Percentiles rank a stretch among this genome's conserved stretches.
These are phyloP conservation scores for Solea senegalensis DNA, from an alignment of 2,113 vertebrate genomes.

Conservation along the genomic window DNA sequence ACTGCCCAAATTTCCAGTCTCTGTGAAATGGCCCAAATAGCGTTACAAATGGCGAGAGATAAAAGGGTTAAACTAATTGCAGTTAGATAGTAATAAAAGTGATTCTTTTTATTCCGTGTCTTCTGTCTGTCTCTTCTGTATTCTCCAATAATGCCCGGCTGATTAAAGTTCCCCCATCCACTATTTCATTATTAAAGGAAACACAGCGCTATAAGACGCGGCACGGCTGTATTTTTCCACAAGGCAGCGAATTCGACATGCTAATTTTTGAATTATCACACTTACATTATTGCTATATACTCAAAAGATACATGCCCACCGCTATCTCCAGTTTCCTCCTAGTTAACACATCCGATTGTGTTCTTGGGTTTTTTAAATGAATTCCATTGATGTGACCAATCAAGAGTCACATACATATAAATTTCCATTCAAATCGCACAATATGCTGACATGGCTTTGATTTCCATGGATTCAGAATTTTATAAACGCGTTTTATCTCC, in stretches of 20 bases:
- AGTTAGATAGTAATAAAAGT: slow-evolving; percentile 82
- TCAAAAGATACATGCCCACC: slow-evolving; percentile 65
- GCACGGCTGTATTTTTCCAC: slow-evolving; percentile 67
- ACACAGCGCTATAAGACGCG: slow-evolving; percentile 63
- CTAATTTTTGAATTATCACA: slow-evolving; percentile 77
- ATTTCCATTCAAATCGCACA: slow-evolving; percentile 37
- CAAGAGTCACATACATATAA: slow-evolving; percentile 25
- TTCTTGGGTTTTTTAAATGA: slow-evolving; percentile 73
- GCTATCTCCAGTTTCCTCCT: slow-evolving; percentile 65
- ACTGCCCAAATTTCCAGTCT: slow-evolving; percentile 78
- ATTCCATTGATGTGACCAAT: slow-evolving; percentile 61
- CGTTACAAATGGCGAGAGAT: slow-evolving; percentile 83
- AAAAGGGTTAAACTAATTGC: slow-evolving; percentile 84
- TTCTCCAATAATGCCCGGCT: slow-evolving; percentile 73
- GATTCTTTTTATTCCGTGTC: slow-evolving; percentile 80
- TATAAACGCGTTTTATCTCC: slow-evolving; percentile 8
- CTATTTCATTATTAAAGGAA: slow-evolving; percentile 82
- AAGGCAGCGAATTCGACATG: slow-evolving; percentile 73
- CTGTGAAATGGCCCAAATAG: slow-evolving; percentile 84
- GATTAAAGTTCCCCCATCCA: slow-evolving; percentile 76
- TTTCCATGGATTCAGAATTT: slow-evolving; percentile 47
- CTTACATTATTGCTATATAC: slow-evolving; percentile 65
- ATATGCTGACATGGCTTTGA: slow-evolving; percentile 65
- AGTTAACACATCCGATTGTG: slow-evolving; percentile 70
- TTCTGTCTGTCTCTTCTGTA: slow-evolving; percentile 67